Percentiles rank a stretch among this genome's conserved stretches.
Evolutionary conservation across 2,113 vertebrate species (phyloP).

Genomic region (Todiramphus saurophagus): DNA sequence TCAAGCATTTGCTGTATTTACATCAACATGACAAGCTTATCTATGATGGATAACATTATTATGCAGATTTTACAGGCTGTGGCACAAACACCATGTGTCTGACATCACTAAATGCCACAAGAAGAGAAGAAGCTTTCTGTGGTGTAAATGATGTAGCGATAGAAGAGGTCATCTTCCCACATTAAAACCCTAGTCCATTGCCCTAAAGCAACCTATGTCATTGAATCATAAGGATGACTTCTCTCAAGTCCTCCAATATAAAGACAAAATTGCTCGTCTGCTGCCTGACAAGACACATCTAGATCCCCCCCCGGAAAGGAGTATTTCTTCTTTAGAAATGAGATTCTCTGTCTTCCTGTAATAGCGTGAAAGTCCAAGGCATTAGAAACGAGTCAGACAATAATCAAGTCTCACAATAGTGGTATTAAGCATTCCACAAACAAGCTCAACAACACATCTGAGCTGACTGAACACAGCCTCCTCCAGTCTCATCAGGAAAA

Average conservation of each 20-base stretch:
- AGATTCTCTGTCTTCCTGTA: background rate
- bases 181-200: background rate
- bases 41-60: background rate
- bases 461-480: background rate
- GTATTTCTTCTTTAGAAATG: background rate
- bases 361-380: background rate
- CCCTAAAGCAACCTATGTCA: background rate
- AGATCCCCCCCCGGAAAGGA: background rate
- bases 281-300: background rate
- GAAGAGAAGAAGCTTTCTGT: background rate
- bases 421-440: slow-evolving; percentile 7
- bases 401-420: background rate
- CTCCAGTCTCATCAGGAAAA: background rate
- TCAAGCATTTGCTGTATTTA: background rate
- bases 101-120: background rate
- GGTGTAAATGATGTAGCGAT: background rate
- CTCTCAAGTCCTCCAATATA: background rate
- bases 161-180: background rate
- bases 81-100: background rate
- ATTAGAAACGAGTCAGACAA: slow-evolving; percentile 8
- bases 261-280: background rate
- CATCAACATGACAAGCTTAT: background rate
- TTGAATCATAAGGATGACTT: background rate
- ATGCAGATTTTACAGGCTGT: background rate
- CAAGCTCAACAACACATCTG: background rate